A percentile compares a stretch with the other conserved stretches of the same genome.
Evolutionary conservation across 2,113 vertebrate species (phyloP).

Genomic region (Noturus placidus): DNA sequence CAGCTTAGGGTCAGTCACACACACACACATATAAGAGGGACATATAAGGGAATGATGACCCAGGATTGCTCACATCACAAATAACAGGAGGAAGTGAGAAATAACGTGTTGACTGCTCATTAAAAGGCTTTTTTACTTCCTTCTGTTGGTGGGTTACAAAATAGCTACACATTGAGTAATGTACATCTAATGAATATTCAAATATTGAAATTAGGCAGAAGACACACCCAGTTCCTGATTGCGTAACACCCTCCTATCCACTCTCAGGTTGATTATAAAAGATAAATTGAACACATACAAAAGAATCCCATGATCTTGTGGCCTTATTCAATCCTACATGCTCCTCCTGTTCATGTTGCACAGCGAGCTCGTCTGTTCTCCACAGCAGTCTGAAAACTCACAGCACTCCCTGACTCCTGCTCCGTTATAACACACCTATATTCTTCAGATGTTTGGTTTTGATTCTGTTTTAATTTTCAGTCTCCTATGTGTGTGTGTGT

Average conservation of each 20-base stretch:
- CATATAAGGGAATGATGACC: background rate
- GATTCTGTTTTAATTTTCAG: background rate
- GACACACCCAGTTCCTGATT: background rate
- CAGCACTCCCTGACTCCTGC: background rate
- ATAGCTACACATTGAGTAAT: background rate
- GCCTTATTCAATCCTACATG: background rate
- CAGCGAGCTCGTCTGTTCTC: no score
- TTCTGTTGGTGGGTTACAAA: background rate
- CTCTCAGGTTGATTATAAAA: background rate
- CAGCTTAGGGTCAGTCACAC: no score
- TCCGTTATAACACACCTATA: background rate
- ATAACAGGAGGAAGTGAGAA: background rate
- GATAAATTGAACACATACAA: background rate
- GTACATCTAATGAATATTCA: background rate
- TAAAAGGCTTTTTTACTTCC: background rate
- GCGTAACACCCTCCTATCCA: background rate
- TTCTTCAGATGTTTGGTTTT: background rate
- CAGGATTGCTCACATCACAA: background rate
- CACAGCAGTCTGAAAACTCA: background rate
- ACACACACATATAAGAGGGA: no score
- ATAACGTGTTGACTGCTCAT: background rate
- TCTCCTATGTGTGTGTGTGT: slow-evolving; percentile 1
- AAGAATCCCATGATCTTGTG: background rate
- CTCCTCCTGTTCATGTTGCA: background rate
- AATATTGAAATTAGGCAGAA: background rate